Base-by-base conservation (phyloP, 2,113 vertebrate species). In the Gulo gulo region DNA sequence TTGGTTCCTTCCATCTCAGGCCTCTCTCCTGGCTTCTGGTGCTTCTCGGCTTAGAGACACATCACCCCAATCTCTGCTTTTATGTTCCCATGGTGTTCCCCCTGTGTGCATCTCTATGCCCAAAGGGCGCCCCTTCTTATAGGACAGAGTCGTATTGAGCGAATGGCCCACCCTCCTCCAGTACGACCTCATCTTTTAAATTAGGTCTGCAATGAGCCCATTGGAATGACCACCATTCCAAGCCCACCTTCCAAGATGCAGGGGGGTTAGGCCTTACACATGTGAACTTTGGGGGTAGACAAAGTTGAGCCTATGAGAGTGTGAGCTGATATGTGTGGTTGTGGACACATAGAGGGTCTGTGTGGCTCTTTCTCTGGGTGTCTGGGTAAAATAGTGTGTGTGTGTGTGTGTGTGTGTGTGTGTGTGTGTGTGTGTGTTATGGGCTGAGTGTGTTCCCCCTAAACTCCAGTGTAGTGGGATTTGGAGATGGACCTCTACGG, bases 61-160 rank as follows among this genome's bases (percentile, higher is more conserved):
- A 10, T 73, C 50, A 14, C 67, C 15, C 16, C 0, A 7, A 59
- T 26, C 67, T 73, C 85, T 13, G 24, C n/a, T 52, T 73, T 31
- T 24, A 9, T 34, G 24, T 5, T 73, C 50, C 8, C 24, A 6
- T 6, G 50, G 18, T 7, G 12, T 29, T 23, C 34, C 26, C 47
- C 15, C 14, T 24, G 0, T 2, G 63, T 7, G n/a, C 10, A 4
- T 34, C 2, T 16, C 52, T 34, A 26, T 59, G 14, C 15, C 52
- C 86, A 21, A 14, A 39, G 7, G 14, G 42, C 26, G 15, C 36
- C 86, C 52, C 50, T 18, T 8, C 18, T 39, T 18, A 13, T 10
- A 29, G 67, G 50, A 31, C 10, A 4, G 6, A 18, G 20, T 45
- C 18, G 1, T 10, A 59, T 0, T 20, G 67, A 34, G n/a, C 6